phyloP scores from a whole-genome alignment of 1,140 invertebrate genomes.

The Ridgeia piscesae region DNA sequence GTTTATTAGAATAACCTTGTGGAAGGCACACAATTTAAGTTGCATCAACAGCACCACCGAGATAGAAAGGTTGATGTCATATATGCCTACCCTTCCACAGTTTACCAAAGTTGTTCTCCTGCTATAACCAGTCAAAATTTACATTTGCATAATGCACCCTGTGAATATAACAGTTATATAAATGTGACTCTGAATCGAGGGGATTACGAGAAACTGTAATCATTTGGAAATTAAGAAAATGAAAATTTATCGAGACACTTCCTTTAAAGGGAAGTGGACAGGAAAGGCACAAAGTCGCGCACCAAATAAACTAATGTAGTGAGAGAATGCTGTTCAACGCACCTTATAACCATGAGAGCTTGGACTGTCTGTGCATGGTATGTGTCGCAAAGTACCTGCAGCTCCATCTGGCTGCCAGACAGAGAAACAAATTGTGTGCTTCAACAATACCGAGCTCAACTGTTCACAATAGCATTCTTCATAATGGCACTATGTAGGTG shows the following conservation, averaged over 20 bases:
- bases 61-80: too few relatives aligned
- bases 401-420: slow-evolving; percentile 31
- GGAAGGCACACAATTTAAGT: too few relatives aligned
- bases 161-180: too few relatives aligned
- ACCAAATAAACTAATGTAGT: background rate
- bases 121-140: too few relatives aligned
- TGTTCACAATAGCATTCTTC: background rate
- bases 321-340: background rate
- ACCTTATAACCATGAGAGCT: slow-evolving; percentile 33
- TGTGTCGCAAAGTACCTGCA: slow-evolving; percentile 49
- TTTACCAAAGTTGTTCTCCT: too few relatives aligned
- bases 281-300: too few relatives aligned
- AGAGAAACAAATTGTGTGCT: background rate
- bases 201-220: background rate
- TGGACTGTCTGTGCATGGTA: slow-evolving; percentile 47
- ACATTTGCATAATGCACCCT: too few relatives aligned
- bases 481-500: too few relatives aligned
- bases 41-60: too few relatives aligned
- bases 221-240: background rate
- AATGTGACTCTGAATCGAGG: background rate
- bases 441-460: background rate
- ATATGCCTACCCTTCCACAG: too few relatives aligned
- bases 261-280: background rate
- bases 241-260: background rate
- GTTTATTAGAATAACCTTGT: too few relatives aligned